Evolutionary conservation across 2,888 invertebrate genomes (phyloP).

Genomic region (Aproaerema taeniolella): DNA sequence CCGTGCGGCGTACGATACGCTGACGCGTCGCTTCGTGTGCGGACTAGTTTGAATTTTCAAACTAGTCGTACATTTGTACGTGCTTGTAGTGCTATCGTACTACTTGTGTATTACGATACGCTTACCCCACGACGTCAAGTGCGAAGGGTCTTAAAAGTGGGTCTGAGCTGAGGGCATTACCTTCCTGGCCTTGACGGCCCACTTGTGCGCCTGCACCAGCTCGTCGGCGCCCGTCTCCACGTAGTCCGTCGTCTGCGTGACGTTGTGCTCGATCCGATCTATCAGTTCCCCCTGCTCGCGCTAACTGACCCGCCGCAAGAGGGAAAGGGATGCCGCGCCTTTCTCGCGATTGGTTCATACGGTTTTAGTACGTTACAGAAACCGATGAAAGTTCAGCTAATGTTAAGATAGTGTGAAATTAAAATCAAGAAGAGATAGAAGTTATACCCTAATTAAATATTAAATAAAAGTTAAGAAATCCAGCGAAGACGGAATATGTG

Average conservation of each 20-base stretch:
- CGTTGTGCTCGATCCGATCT: constrained; percentile 96
- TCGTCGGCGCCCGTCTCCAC: constrained; percentile 88
- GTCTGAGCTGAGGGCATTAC: constrained; percentile 63
- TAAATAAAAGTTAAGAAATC: constrained; percentile 26
- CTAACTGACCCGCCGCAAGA: constrained; percentile 60
- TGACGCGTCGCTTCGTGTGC: no score
- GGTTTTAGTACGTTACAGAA: constrained; percentile 46
- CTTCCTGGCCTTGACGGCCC: constrained; percentile 93
- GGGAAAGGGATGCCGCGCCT: constrained; percentile 47
- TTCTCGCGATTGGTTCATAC: constrained; percentile 70
- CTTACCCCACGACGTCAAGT: not conserved
- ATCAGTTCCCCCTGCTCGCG: constrained; percentile 92
- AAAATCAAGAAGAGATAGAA: constrained; percentile 24
- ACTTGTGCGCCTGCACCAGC: constrained; percentile 87
- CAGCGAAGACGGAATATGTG: constrained; percentile 12
- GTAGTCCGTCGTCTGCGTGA: constrained; percentile 90
- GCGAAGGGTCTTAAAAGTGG: not conserved
- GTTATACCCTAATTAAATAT: constrained; percentile 28
- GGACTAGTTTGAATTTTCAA: no score
- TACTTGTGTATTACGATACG: no score
- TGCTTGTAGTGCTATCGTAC: no score
- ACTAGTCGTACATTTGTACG: no score
- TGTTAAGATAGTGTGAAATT: constrained; percentile 15
- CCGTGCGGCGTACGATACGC: no score
- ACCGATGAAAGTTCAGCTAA: constrained; percentile 46